A percentile compares a stretch with the other conserved stretches of the same genome.
These are phyloP conservation scores for Eupsilia transversa DNA, from an alignment of 2,888 invertebrate species.

Conservation along the genomic window DNA sequence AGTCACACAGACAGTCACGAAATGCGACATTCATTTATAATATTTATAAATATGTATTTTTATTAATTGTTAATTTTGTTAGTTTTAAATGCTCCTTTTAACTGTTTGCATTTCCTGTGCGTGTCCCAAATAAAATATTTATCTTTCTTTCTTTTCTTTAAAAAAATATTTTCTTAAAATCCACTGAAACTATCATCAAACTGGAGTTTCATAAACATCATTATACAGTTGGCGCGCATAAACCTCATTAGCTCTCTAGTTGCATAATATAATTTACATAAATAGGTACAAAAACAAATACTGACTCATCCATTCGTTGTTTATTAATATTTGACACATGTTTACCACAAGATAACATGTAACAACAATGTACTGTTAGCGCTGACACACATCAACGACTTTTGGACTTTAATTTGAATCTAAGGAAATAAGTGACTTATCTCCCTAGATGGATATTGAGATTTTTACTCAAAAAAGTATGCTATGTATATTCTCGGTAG, in stretches of 20 bases:
- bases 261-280: constrained; percentile 27
- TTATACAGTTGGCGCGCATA: constrained; percentile 12
- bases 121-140: too few species aligned
- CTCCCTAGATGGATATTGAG: neutral
- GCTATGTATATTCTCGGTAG: too few species aligned
- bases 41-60: too few species aligned
- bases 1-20: too few species aligned
- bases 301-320: constrained; percentile 35
- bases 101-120: too few species aligned
- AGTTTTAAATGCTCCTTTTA: too few species aligned
- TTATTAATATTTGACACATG: constrained; percentile 40
- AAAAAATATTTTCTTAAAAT: neutral
- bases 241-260: constrained; percentile 41
- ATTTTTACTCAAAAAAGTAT: neutral
- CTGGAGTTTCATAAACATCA: constrained; percentile 6
- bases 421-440: neutral
- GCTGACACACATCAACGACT: neutral
- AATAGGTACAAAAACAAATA: constrained; percentile 35
- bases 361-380: constrained; percentile 15
- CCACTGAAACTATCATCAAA: neutral
- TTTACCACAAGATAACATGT: constrained; percentile 40
- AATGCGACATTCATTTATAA: too few species aligned
- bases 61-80: too few species aligned
- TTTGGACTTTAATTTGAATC: too few species aligned
- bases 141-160: too few species aligned